Evolutionary conservation across 23 tunicate species (phyloP), one percentile per base, ranked within the genome.

Genomic region (Trididemnum nubilum): DNA sequence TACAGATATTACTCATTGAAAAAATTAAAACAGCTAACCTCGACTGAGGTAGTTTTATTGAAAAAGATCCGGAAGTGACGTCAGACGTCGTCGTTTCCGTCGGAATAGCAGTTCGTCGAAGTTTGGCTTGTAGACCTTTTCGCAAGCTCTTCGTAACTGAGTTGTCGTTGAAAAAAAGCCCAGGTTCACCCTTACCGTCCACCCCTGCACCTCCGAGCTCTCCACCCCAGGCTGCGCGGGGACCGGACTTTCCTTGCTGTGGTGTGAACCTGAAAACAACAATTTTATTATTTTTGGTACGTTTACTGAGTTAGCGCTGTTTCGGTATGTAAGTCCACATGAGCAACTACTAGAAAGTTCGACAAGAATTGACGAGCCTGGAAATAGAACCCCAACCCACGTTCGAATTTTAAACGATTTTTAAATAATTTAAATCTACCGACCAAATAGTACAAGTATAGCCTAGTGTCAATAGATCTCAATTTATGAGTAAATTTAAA

Each of bases 211-310:
- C 98, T 36, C 98, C 86, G 7, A 93, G 71, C 81, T 93, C 98
- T 0, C 98, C 98, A 0, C 98, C 98, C 98, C 98, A 93, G 25
- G 93, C 93, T 18, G 98, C 89, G n/a, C 98, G 86, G 31, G 85
- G 36, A 33, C 98, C 98, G 9, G 98, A 40, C 64, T 84, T 88
- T 44, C 98, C 98, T 26, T 85, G 81, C 33, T 93, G 83, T 2
- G 98, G 98, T 2, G 87, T 67, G 69, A 93, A 88, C 36, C 98
- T 93, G 65, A 32, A 67, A 67, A 31, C 23, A 15, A 63, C 24
- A 49, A 49, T 49, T 49, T n/a, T n/a, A n/a, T n/a, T n/a, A n/a
- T n/a, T n/a, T n/a, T n/a, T n/a, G n/a, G n/a, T n/a, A n/a, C n/a
- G n/a, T n/a, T n/a, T n/a, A n/a, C n/a, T n/a, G n/a, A n/a, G n/a